Evolutionary conservation across 2,797 vertebrate genomes (phyloP).

Genomic region (Gouania willdenowi): DNA sequence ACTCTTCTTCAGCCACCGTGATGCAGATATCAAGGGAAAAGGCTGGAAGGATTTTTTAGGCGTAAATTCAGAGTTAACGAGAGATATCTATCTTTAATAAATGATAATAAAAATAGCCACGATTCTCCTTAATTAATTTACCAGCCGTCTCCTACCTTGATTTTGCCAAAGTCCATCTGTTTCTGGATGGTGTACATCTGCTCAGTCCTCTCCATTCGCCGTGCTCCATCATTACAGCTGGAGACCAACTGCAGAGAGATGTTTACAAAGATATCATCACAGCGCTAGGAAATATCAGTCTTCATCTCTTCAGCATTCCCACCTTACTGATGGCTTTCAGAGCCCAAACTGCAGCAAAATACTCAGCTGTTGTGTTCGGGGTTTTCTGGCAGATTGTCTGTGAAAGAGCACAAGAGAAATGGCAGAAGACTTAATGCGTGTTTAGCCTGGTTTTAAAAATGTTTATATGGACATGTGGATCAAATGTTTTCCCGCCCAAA

Average conservation of each 20-base stretch:
- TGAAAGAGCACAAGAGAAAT: conserved; percentile 1
- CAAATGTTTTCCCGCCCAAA: no score
- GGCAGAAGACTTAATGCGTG: no score
- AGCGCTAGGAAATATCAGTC: background rate
- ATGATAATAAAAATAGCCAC: no score
- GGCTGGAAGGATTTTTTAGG: conserved; percentile 66
- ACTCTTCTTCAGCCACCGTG: conserved; percentile 89
- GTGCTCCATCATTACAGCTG: conserved; percentile 89
- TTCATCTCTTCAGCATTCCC: background rate
- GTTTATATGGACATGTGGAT: no score
- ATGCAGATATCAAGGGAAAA: conserved; percentile 86
- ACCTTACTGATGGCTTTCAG: conserved; percentile 95
- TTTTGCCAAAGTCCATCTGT: conserved; percentile 93
- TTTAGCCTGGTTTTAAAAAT: no score
- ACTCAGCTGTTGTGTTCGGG: conserved; percentile 55
- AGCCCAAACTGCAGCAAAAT: conserved; percentile 79
- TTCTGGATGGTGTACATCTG: conserved; percentile 95
- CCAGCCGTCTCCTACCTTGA: conserved; percentile 77
- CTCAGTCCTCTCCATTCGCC: conserved; percentile 91
- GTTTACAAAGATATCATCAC: background rate
- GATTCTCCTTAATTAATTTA: background rate
- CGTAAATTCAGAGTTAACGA: no score
- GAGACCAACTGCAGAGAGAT: conserved; percentile 80
- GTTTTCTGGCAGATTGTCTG: conserved; percentile 95
- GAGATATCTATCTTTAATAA: background rate